phyloP scores from a whole-genome alignment of 92 coral and sea anemone genomes.

The Phenganax stokvisi region DNA sequence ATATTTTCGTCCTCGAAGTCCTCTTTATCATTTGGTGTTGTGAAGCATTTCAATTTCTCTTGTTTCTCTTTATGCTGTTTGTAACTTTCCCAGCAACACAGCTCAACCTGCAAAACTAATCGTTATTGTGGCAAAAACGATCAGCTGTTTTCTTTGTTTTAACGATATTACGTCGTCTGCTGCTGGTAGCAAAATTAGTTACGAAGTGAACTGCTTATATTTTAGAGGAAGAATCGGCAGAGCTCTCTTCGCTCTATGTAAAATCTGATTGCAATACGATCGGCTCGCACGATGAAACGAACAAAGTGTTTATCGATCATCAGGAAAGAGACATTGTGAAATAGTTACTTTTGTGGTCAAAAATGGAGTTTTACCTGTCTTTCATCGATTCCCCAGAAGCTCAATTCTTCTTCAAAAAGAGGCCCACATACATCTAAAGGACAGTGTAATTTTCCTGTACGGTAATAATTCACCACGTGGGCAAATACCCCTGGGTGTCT shows the following conservation, averaged over 20 bases:
- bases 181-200: not conserved
- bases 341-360: not conserved
- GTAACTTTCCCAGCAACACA: constrained; percentile 95
- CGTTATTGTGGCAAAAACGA: not conserved
- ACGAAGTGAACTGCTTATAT: not conserved
- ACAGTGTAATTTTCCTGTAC: constrained; percentile 92
- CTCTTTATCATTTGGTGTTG: constrained; percentile 66
- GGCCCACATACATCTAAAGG: constrained; percentile 94
- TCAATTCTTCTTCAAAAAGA: constrained; percentile 82
- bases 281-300: not conserved
- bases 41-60: constrained; percentile 86
- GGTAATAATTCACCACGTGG: constrained; percentile 81
- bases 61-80: constrained; percentile 97
- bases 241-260: no score
- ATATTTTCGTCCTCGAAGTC: constrained; percentile 51
- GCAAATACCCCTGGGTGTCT: constrained; percentile 95
- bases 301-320: not conserved
- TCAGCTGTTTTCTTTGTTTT: not conserved
- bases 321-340: no score
- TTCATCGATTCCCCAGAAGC: constrained; percentile 98
- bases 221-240: no score
- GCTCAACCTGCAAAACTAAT: constrained; percentile 62
- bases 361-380: constrained; percentile 32
- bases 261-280: no score
- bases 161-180: not conserved